A percentile compares a stretch with the other conserved stretches of the same genome.
Evolutionary conservation across 2,888 invertebrate species (phyloP).

Genomic region (Notocelia uddmanniana): DNA sequence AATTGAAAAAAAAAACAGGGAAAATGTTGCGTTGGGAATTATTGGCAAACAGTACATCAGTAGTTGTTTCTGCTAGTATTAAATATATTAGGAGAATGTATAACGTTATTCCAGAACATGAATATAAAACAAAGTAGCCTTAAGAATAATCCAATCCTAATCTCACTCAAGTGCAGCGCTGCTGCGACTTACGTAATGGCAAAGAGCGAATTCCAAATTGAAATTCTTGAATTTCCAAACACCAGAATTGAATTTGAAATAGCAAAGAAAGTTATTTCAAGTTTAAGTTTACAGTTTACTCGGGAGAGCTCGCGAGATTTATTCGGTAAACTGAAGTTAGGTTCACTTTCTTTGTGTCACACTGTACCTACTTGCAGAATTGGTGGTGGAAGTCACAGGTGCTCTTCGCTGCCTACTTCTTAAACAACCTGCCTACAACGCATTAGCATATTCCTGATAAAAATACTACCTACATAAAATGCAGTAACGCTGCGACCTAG

Average conservation of each 20-base stretch:
- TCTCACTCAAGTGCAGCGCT: slow-evolving; percentile 3
- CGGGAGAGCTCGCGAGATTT: slow-evolving; percentile 64
- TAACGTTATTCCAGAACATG: background rate
- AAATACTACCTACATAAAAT: too few species aligned
- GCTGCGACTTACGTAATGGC: slow-evolving; percentile 26
- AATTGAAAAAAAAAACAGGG: too few species aligned
- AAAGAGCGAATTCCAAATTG: slow-evolving; percentile 37
- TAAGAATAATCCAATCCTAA: slow-evolving; percentile 19
- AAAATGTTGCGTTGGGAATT: too few species aligned
- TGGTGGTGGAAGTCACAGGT: slow-evolving; percentile 50
- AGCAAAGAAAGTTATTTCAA: slow-evolving; percentile 53
- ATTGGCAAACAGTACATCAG: too few species aligned
- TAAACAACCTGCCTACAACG: too few species aligned
- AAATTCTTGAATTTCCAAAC: slow-evolving; percentile 51
- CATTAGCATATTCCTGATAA: too few species aligned
- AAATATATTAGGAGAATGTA: background rate
- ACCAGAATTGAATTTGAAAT: slow-evolving; percentile 58
- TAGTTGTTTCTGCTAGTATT: too few species aligned
- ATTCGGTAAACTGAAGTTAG: slow-evolving; percentile 68
- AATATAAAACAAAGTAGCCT: background rate
- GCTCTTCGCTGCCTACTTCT: background rate
- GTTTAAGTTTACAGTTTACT: slow-evolving; percentile 58
- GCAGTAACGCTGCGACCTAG: too few species aligned
- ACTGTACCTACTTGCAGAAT: slow-evolving; percentile 62
- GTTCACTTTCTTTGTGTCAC: slow-evolving; percentile 77